A percentile compares a stretch with the other conserved stretches of the same genome.
Conservation (phyloP, 2,797 vertebrate species). For the Myotis daubentonii region DNA sequence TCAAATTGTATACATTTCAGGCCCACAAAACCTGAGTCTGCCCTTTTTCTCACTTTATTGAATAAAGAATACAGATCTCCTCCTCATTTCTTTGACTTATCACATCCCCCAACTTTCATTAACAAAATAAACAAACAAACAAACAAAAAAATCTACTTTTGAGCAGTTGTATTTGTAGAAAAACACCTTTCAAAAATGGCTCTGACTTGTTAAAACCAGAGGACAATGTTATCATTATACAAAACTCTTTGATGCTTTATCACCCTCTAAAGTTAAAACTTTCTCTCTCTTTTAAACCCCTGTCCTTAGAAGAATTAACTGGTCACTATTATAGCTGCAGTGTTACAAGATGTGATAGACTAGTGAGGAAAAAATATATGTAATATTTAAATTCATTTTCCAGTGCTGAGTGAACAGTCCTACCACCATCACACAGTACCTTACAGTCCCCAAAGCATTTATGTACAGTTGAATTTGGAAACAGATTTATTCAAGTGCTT, state of each 20-base stretch:
- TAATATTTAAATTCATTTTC: conserved; percentile 29
- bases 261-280: not conserved
- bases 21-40: not conserved
- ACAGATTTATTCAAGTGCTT: conserved; percentile 53
- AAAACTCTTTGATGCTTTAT: conserved; percentile 9
- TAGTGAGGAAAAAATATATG: not conserved
- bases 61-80: not conserved
- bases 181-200: not conserved
- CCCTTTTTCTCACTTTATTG: not conserved
- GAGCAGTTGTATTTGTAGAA: not conserved
- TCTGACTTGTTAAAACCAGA: conserved; percentile 20
- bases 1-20: not conserved
- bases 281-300: not conserved
- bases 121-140: not conserved
- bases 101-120: not conserved
- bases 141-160: not conserved
- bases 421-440: not conserved
- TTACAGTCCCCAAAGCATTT: conserved; percentile 40
- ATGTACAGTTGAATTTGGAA: conserved; percentile 44
- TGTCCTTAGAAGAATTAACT: conserved; percentile 31
- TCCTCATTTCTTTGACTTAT: not conserved
- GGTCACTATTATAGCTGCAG: not conserved
- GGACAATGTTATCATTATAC: not conserved
- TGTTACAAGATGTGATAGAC: not conserved
- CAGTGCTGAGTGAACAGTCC: conserved; percentile 28